A percentile compares a stretch with the other conserved stretches of the same genome.
Evolutionary conservation across 1,140 invertebrate genomes (phyloP).

Genomic region (Mylabris phalerata): DNA sequence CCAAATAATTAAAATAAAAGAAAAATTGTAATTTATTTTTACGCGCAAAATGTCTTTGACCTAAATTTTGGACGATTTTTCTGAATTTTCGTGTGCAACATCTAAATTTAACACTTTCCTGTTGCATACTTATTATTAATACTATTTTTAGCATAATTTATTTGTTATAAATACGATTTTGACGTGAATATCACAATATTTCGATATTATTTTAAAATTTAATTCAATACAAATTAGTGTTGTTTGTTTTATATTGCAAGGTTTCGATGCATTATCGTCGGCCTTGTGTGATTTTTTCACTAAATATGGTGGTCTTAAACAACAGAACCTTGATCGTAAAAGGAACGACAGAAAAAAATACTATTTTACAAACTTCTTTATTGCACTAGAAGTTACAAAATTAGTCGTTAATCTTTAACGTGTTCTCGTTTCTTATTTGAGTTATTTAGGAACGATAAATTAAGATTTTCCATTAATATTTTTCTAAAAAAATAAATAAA

Average conservation of each 20-base stretch:
- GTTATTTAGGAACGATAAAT: slow-evolving; percentile 14
- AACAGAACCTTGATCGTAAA: slow-evolving; percentile 9
- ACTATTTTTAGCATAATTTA: slow-evolving; percentile 4
- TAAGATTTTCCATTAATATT: background rate
- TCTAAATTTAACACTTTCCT: slow-evolving; percentile 7
- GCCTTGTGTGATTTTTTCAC: background rate
- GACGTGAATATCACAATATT: background rate
- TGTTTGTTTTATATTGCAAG: background rate
- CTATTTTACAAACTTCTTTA: slow-evolving; percentile 11
- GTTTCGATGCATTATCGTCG: background rate
- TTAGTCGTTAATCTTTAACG: slow-evolving; percentile 8
- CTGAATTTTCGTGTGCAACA: slow-evolving; percentile 7
- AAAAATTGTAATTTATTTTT: too few relatives aligned
- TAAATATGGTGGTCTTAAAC: slow-evolving; percentile 12
- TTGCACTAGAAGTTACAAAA: slow-evolving; percentile 13
- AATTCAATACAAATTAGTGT: too few relatives aligned
- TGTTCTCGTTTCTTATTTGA: background rate
- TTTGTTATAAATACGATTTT: background rate
- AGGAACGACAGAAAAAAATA: slow-evolving; percentile 1
- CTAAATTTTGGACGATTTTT: background rate
- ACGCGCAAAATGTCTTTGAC: slow-evolving; percentile 4
- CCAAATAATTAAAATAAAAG: too few relatives aligned
- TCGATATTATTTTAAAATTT: background rate
- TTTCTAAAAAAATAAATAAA: slow-evolving; percentile 15
- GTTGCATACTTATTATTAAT: background rate